phyloP scores from a whole-genome alignment of 2,797 vertebrate species.

The Diglossa cyanea region DNA sequence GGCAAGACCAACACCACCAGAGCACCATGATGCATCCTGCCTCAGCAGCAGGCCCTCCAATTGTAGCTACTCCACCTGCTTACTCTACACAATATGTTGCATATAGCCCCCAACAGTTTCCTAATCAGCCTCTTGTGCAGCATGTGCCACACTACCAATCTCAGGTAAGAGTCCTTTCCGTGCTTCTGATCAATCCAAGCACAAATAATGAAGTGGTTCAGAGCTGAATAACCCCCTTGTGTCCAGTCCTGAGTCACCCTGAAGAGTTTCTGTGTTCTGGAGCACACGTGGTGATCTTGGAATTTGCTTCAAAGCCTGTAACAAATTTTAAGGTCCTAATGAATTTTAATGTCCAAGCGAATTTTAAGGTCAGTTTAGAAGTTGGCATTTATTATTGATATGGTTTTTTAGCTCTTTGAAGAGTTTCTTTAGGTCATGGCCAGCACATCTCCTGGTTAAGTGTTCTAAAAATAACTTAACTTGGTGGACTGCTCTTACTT shows the following conservation, averaged over 20 bases:
- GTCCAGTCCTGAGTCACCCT: not conserved
- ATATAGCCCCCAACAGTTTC: slow-evolving; percentile 96
- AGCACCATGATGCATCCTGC: slow-evolving; percentile 97
- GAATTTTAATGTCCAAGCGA: not conserved
- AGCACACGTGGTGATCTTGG: not conserved
- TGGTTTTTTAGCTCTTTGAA: not conserved
- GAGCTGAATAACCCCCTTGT: not conserved
- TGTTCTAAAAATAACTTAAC: not conserved
- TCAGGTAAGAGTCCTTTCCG: slow-evolving; percentile 76
- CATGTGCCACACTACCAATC: slow-evolving; percentile 97
- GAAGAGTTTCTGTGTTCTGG: not conserved
- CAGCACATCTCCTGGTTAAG: not conserved
- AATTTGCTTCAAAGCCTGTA: not conserved
- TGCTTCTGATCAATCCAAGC: accelerated
- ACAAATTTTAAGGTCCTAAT: not conserved
- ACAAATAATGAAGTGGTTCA: not conserved
- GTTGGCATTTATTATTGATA: not conserved
- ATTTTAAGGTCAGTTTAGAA: not conserved
- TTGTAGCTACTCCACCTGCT: slow-evolving; percentile 89
- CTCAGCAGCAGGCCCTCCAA: slow-evolving; percentile 92
- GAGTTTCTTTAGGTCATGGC: not conserved
- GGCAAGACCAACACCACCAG: slow-evolving; percentile 95
- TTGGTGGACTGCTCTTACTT: not conserved
- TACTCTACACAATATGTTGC: slow-evolving; percentile 95
- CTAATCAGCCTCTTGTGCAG: slow-evolving; percentile 94